Evolutionary conservation across 2,797 vertebrate genomes (phyloP).

Genomic region (Pangasius djambal): DNA sequence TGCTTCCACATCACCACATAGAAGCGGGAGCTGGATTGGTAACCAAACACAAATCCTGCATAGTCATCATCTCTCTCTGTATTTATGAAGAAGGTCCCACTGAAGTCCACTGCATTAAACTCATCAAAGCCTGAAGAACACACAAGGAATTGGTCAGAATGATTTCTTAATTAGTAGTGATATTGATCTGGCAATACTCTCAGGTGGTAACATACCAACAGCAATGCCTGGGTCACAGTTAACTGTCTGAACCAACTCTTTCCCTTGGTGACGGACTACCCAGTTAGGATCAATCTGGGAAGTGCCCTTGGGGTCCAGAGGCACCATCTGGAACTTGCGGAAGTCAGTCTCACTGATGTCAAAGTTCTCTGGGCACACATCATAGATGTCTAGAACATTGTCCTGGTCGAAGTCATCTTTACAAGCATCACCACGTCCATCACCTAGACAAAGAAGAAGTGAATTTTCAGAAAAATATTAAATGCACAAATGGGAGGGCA

Average conservation of each 20-base stretch:
- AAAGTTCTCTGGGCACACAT: conserved; percentile 95
- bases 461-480: neutral
- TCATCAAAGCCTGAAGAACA: conserved; percentile 87
- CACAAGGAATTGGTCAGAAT: conserved; percentile 21
- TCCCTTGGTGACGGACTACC: conserved; percentile 97
- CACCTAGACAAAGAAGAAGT: conserved; percentile 71
- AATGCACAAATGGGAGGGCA: neutral
- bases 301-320: conserved; percentile 95
- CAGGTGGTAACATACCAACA: conserved; percentile 81
- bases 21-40: conserved; percentile 97
- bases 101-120: conserved; percentile 97
- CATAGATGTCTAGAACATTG: conserved; percentile 91
- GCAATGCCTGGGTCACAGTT: conserved; percentile 98
- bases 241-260: conserved; percentile 97
- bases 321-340: conserved; percentile 98
- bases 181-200: neutral
- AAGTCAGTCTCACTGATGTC: conserved; percentile 97
- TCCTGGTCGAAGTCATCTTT: conserved; percentile 97
- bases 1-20: conserved; percentile 99
- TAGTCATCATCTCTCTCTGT: conserved; percentile 97
- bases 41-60: conserved; percentile 96
- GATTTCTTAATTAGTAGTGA: neutral
- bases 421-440: conserved; percentile 95
- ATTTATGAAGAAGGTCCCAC: conserved; percentile 98
- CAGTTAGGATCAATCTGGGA: conserved; percentile 98